Conservation (phyloP, 1,140 invertebrate genomes). For the Zaprionus capensis region DNA sequence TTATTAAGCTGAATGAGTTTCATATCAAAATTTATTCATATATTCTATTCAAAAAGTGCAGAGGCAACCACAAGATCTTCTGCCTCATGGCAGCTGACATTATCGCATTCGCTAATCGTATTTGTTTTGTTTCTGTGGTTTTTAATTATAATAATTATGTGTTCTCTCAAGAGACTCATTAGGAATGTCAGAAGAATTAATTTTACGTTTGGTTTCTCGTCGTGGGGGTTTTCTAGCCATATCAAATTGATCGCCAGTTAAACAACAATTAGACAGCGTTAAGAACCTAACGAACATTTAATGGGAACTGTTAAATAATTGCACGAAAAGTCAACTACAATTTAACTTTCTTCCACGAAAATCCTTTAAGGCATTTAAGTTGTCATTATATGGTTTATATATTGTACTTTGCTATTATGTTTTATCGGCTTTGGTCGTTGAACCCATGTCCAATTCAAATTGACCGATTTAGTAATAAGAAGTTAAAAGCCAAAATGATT, state of each 20-base stretch:
- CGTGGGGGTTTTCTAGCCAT: background rate
- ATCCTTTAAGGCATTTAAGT: slow-evolving; percentile 11
- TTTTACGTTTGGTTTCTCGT: slow-evolving; percentile 12
- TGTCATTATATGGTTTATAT: slow-evolving; percentile 1
- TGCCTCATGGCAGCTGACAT: slow-evolving; percentile 59
- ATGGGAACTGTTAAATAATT: slow-evolving; percentile 7
- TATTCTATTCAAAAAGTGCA: slow-evolving; percentile 46
- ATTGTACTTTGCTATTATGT: background rate
- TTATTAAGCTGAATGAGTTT: slow-evolving; percentile 51
- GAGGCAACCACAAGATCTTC: slow-evolving; percentile 26
- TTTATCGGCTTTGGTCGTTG: slow-evolving; percentile 29
- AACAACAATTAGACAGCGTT: slow-evolving; percentile 48
- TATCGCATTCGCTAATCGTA: slow-evolving; percentile 63
- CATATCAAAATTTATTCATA: slow-evolving; percentile 66
- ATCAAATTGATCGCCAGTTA: slow-evolving; percentile 41
- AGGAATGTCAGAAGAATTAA: slow-evolving; percentile 21
- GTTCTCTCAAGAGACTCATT: slow-evolving; percentile 32
- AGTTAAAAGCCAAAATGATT: slow-evolving; percentile 52
- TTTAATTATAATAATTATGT: slow-evolving; percentile 52
- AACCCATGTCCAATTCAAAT: slow-evolving; percentile 39
- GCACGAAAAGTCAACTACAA: background rate
- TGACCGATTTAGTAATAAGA: slow-evolving; percentile 35
- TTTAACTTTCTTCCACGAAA: slow-evolving; percentile 15
- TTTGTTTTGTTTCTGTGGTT: slow-evolving; percentile 34
- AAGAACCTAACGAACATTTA: slow-evolving; percentile 19